These are phyloP conservation scores for Chloromyia formosa DNA, from an alignment of 2,888 invertebrate species.

Conservation along the genomic window DNA sequence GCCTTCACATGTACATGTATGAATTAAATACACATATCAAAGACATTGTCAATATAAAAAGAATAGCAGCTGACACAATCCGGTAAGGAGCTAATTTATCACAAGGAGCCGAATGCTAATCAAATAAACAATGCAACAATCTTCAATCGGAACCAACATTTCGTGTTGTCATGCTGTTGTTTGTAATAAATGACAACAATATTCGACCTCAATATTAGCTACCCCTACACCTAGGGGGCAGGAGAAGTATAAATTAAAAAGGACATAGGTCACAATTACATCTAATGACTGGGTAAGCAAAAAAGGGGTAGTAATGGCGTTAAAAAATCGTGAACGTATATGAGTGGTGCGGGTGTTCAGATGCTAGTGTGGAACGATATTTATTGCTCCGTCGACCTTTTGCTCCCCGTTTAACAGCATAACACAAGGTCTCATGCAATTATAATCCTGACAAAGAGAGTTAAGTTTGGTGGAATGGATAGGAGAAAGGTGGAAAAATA, in stretches of 20 bases:
- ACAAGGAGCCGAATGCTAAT: constrained; percentile 10
- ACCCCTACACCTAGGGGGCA: no score
- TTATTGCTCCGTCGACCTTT: constrained; percentile 22
- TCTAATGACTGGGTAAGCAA: constrained; percentile 33
- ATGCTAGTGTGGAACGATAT: constrained; percentile 9
- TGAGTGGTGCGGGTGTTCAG: background rate
- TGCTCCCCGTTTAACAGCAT: constrained; percentile 23
- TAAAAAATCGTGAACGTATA: constrained; percentile 24
- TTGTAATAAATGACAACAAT: constrained; percentile 35
- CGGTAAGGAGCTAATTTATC: constrained; percentile 26
- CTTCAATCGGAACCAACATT: constrained; percentile 19
- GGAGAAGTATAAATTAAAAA: constrained; percentile 24
- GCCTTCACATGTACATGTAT: background rate
- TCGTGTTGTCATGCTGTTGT: background rate
- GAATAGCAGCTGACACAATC: background rate
- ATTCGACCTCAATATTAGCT: constrained; percentile 18
- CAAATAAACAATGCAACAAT: constrained; percentile 27
- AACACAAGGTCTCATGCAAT: constrained; percentile 1
- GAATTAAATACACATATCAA: background rate
- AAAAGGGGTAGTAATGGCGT: constrained; percentile 39
- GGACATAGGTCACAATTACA: constrained; percentile 40
- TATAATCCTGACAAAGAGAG: no score
- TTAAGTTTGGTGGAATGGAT: no score
- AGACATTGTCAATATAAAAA: background rate
- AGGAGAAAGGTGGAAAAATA: no score